Percentiles rank a stretch among this genome's conserved stretches.
Conservation (phyloP, 92 coral and sea anemone genomes). For the Umimayanthus kanabou region DNA sequence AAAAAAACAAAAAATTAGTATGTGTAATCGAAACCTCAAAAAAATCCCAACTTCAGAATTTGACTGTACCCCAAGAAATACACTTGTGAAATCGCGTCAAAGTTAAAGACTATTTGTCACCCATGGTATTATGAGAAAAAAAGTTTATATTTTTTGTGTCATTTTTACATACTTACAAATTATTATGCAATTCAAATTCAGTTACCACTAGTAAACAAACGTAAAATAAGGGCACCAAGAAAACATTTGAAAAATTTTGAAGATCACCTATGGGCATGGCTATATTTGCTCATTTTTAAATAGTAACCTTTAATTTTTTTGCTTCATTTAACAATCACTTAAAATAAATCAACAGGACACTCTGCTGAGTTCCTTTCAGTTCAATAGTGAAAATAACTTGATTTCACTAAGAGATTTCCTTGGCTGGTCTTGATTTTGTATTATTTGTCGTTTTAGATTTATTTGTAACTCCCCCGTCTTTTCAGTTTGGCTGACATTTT, state of each 20-base stretch:
- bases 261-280: neutral
- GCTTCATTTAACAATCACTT: neutral
- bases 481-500: neutral
- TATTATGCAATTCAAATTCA: conserved; percentile 3
- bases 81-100: too few species aligned
- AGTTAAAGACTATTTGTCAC: too few species aligned
- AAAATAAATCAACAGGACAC: neutral
- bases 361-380: conserved; percentile 5
- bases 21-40: too few species aligned
- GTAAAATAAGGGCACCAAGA: neutral
- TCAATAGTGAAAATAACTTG: neutral
- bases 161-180: neutral
- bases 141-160: neutral
- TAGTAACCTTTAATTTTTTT: neutral
- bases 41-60: too few species aligned
- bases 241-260: conserved; percentile 6
- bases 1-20: too few species aligned
- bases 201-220: conserved; percentile 1
- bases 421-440: neutral
- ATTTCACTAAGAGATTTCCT: neutral
- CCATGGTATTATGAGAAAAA: neutral
- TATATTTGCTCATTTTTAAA: neutral
- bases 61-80: too few species aligned
- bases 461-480: neutral
- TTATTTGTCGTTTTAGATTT: neutral